A percentile compares a stretch with the other conserved stretches of the same genome.
Evolutionary conservation across 2,113 vertebrate species (phyloP).

Genomic region (Pterophyllum scalare): DNA sequence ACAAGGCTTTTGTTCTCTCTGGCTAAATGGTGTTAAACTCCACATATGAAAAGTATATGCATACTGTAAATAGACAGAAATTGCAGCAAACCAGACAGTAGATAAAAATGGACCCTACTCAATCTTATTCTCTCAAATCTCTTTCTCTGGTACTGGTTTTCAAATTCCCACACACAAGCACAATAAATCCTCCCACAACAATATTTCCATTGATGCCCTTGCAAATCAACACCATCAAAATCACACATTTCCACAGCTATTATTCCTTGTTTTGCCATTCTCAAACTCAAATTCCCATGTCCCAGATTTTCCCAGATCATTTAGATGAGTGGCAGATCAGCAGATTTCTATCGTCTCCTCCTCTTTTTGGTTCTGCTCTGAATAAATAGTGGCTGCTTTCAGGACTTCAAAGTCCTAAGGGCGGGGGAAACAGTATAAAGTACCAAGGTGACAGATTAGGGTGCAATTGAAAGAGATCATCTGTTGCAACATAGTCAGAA

Average conservation of each 20-base stretch:
- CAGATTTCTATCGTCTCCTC: conserved; percentile 14
- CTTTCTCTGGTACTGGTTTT: background rate
- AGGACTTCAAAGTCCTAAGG: conserved; percentile 58
- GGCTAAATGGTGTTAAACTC: conserved; percentile 7
- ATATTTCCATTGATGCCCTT: conserved; percentile 59
- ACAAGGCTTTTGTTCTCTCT: conserved; percentile 20
- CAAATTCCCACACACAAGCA: conserved; percentile 44
- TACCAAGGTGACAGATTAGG: conserved; percentile 70
- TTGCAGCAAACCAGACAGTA: conserved; percentile 37
- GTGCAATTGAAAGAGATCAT: conserved; percentile 22
- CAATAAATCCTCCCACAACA: conserved; percentile 58
- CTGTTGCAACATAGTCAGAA: conserved; percentile 28
- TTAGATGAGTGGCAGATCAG: conserved; percentile 46
- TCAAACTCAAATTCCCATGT: conserved; percentile 59
- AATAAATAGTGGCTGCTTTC: conserved; percentile 64
- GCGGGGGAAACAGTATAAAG: conserved; percentile 40
- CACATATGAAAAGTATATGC: background rate
- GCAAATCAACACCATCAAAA: conserved; percentile 41
- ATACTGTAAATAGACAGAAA: background rate
- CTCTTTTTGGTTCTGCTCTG: background rate
- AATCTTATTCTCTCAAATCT: conserved; percentile 7
- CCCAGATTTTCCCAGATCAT: conserved; percentile 45
- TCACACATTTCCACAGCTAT: conserved; percentile 37
- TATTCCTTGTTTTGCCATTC: conserved; percentile 35
- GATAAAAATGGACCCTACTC: conserved; percentile 33